Percentiles rank a stretch among this genome's conserved stretches.
phyloP scores from a whole-genome alignment of 2,797 vertebrate genomes.

The Micromesistius poutassou region DNA sequence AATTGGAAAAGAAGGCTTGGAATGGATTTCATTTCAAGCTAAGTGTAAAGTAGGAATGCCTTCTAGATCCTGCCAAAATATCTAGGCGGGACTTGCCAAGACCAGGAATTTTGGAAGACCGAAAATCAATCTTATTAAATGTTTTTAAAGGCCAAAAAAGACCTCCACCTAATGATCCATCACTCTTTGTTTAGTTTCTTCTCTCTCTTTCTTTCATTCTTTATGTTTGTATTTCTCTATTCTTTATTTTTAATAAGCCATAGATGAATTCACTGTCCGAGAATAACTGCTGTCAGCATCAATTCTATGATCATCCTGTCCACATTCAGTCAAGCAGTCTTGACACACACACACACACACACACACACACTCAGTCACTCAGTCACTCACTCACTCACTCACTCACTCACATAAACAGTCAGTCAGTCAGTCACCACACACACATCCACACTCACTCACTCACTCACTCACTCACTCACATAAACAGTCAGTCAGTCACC shows the following conservation, averaged over 20 bases:
- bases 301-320: background rate
- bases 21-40: background rate
- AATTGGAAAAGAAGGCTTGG: background rate
- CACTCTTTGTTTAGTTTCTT: background rate
- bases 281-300: too few species aligned
- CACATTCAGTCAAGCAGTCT: background rate
- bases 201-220: too few species aligned
- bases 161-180: background rate
- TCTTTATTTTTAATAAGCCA: background rate
- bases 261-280: background rate
- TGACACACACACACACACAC: too few species aligned
- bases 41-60: background rate
- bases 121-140: background rate
- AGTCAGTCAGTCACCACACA: too few species aligned
- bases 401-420: background rate
- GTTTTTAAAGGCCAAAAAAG: background rate
- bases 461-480: background rate
- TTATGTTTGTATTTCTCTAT: background rate
- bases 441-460: background rate
- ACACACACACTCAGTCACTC: too few species aligned
- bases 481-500: too few species aligned
- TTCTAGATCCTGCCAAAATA: background rate
- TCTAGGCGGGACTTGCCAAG: background rate
- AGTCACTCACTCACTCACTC: too few species aligned
- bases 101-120: background rate